Base-by-base conservation (phyloP, 2,888 invertebrate genomes). In the Maniola hyperantus region DNA sequence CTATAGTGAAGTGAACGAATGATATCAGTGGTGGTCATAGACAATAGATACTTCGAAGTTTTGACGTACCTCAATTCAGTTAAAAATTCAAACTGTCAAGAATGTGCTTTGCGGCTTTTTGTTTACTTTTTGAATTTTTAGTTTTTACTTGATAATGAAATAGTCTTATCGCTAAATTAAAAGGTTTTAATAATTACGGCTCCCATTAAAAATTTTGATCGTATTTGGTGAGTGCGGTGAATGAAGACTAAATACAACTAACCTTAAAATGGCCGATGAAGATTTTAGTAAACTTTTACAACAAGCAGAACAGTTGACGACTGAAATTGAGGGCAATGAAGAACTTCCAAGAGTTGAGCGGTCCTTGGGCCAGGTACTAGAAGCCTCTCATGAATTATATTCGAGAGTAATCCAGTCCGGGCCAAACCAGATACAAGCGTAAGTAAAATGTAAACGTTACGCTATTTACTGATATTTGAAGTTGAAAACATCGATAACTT, bases 391-490 rank as follows among this genome's bases (percentile, higher is more conserved):
- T 78, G 97, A 97, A 81, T 89, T 99, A 44, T 97, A 97, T 92
- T 95, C 97, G 4, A 94, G 97, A 82, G 97, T 98, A 20, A 96
- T 97, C 18, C 96, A 97, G 82, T 95, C 96, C 68, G 96, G 97
- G 70, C 95, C 97, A 36, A 96, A 97, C 78, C 98, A 98, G 85
- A 96, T 97, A 72, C 97, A 98, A 93, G 98, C 98, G 98, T 97
- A 93, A 93, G 95, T 86, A 73, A 62, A 42, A 13, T 13, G 18
- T 71, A 51, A 20, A 6, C 20, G 10, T 58, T 26, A n/a, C 57
- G 18, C 5, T 39, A 46, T 66, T 15, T 61, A 6, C 50, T 2
- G 11, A 39, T 11, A 1, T 36, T 36, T 13, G 42, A 42, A 2
- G 5, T 42, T 42, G 13, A 13, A 42, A 42, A 42, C 13, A 13